These are phyloP conservation scores for Alauda arvensis DNA, from an alignment of 2,797 vertebrate genomes.

Conservation along the genomic window DNA sequence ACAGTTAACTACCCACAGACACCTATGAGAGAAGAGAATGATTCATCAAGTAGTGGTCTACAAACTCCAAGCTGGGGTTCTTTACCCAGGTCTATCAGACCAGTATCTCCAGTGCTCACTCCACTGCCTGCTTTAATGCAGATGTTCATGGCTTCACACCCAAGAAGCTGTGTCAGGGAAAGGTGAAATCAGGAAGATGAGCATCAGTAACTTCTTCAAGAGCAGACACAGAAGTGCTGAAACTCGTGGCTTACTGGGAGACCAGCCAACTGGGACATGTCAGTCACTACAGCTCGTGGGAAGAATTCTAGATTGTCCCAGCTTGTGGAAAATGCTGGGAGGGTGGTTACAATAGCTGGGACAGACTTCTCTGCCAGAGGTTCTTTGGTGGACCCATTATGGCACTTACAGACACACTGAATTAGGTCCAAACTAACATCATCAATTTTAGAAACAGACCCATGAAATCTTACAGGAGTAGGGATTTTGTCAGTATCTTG, in stretches of 20 bases:
- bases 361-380: neutral
- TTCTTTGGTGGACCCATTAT: neutral
- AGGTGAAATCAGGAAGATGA: neutral
- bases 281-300: neutral
- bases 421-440: neutral
- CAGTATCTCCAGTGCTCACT: neutral
- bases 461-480: neutral
- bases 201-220: neutral
- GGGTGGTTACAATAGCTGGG: neutral
- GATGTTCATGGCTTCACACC: neutral
- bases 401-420: neutral
- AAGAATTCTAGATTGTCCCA: neutral
- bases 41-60: neutral
- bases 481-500: neutral
- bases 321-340: neutral
- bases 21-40: neutral
- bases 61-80: neutral
- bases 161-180: neutral
- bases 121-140: neutral
- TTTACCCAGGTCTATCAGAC: neutral
- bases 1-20: neutral
- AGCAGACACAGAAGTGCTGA: neutral
- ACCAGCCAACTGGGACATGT: neutral
- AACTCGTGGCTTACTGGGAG: neutral
- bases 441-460: conserved; percentile 1